Evolutionary conservation across 1,140 invertebrate species (phyloP), one percentile per base, ranked within the genome.

Genomic region (Mya arenaria): DNA sequence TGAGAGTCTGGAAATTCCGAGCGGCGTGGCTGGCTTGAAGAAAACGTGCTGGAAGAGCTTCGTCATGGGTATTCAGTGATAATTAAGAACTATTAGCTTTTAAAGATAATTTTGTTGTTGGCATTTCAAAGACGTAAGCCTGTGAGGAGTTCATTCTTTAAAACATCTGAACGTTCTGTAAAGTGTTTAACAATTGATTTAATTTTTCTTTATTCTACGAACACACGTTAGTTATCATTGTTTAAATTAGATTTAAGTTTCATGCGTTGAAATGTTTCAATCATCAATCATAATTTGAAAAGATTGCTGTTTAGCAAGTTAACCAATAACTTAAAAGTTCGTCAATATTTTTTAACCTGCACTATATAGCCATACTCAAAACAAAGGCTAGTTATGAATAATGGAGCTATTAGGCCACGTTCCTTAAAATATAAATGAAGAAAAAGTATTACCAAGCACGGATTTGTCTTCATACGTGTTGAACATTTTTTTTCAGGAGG

Each of bases 41-140:
- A 78, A 88, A 39, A 82, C 79, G 3, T 88, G 87, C 71, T 88
- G 87, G 87, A 73, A 82, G 32, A 66, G 78, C 37, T 82, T 85
- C 32, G 82, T 88, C 28, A 75, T 84, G 32, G 83, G 86, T 28
- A 84, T 78, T 19, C 8, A 15, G 52, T 72, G 19, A 6, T 19
- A 8, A 58, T n/a, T 58, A n/a, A n/a, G n/a, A n/a, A n/a, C n/a
- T 58, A 23, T 58, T 58, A 23, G n/a, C 10, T 48, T 48, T 48
- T 48, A 13, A 13, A 10, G 10, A 13, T 48, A n/a, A 48, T 48
- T 48, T n/a, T 48, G 44, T 48, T n/a, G n/a, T 13, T 48, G 44
- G 10, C 10, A 10, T 13, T 13, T 13, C 10, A 10, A 13, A n/a
- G 55, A 28, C n/a, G 6, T 58, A 23, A 8, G 30, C 55, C 30